Conservation (phyloP, 2,797 vertebrate genomes). For the Clamator glandarius region DNA sequence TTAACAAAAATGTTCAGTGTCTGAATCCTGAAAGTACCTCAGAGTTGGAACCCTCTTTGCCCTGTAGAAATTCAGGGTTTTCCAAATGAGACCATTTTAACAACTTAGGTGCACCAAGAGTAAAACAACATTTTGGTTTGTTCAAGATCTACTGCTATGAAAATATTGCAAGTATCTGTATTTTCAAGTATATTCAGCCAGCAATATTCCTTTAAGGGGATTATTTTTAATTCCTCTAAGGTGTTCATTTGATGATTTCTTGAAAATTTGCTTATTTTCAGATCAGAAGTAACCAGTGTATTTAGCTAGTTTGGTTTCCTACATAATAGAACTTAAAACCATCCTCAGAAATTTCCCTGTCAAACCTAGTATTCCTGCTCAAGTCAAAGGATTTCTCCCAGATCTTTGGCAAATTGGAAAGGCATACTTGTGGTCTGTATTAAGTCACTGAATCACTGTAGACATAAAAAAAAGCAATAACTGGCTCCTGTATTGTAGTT, state of each 20-base stretch:
- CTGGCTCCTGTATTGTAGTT: neutral
- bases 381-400: constrained; percentile 10
- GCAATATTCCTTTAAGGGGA: neutral
- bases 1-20: neutral
- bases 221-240: neutral
- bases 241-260: neutral
- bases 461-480: neutral
- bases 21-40: neutral
- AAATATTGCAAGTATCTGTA: neutral
- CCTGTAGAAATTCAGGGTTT: neutral
- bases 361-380: neutral
- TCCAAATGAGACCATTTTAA: neutral
- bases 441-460: constrained; percentile 1
- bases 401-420: constrained; percentile 8
- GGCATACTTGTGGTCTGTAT: constrained; percentile 29
- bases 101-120: neutral
- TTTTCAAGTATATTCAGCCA: neutral
- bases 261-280: neutral
- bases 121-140: neutral
- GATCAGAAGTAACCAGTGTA: neutral
- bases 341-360: constrained; percentile 6
- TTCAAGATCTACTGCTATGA: neutral
- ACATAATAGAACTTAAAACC: neutral
- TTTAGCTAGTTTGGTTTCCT: neutral
- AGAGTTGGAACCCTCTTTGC: neutral